Evolutionary conservation across 2,797 vertebrate genomes (phyloP), one percentile per base, ranked within the genome.

Genomic region (Darevskia nairensis): DNA sequence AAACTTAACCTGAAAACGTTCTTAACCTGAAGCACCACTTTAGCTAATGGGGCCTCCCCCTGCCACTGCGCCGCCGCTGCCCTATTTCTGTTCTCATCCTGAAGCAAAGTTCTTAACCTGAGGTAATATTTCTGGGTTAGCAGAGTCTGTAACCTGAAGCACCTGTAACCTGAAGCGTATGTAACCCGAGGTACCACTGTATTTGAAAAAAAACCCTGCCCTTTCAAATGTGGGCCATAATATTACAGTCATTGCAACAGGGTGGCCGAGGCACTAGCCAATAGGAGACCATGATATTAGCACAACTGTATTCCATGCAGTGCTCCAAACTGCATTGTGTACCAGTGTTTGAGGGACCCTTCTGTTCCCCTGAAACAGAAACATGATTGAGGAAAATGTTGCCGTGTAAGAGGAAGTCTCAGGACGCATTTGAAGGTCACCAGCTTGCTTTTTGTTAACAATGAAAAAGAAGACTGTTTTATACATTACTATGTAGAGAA

Each of bases 361-460:
- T 4, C 15, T 9, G 6, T 8, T 35, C 9, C 41, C 7, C 75
- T 17, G 75, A 44, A 79, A 64, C 23, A 84, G 10, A 44, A 80
- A 75, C 7, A n/a, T 21, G 50, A 55, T 69, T 41, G 71, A 41
- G 46, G n/a, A n/a, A 81, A 64, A 27, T n/a, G 7, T 44, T 41
- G 69, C 39, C 10, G 8, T 64, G 1, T 69, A n/a, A 68, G 77
- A 84, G 2, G 74, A 59, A 66, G 44, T 50, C 8, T 89, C 39
- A 74, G 35, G 23, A 50, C 55, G 78, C 82, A 66, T n/a, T 69
- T 61, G 55, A 78, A 50, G 69, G 41, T 75, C n/a, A 29, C 59
- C 27, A 80, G 25, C 75, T 84, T 86, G 32, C 64, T 82, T 89
- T 82, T 15, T 25, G 71, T 75, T n/a, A 81, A 46, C 11, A 80